Evolutionary conservation across 2,113 vertebrate species (phyloP), one percentile per base, ranked within the genome.

Genomic region (Xiphias gladius): DNA sequence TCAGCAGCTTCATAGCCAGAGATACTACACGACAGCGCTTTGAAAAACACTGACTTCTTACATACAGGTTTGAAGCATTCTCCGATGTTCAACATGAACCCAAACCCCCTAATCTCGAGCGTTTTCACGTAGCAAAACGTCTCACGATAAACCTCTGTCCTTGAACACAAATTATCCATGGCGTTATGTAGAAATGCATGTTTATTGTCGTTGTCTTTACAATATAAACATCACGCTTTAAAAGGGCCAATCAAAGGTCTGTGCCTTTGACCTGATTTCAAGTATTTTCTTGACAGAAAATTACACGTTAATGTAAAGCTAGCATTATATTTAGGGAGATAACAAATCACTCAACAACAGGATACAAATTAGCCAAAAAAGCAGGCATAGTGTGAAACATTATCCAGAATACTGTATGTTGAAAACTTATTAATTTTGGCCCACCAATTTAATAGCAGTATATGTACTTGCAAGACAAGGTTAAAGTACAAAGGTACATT

Each of bases 1-100:
- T 94, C 79, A 94, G 90, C 70, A 94, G 89, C 73, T 92, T 86
- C 79, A 76, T 63, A 85, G 71, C 90, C n/a, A 87, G 82, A 88
- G 83, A 82, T 90, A 91, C 87, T 90, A 90, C 70, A 82, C 86
- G 71, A 79, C 75, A 48, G 82, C 24, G 84, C 82, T 80, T 88
- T 88, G 73, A 83, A 86, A 52, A 63, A 28, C 19, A 11, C 48
- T 73, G 70, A 58, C 54, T 83, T 72, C 57, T 43, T 4, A 74
- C 32, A 65, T 66, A 37, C 39, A 7, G 10, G 37, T 39, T 16
- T 30, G 1, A 55, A 77, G 12, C 35, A 4, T 17, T 14, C 61
- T 62, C 3, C 43, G 1, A 37, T 52, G 2, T 32, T 37, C 5
- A 17, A 48, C 22, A 32, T 8, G 22, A 39, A 79, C 1, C 7